Conservation (phyloP, 2,113 vertebrate species). For the human (Homo sapiens) region DNA sequence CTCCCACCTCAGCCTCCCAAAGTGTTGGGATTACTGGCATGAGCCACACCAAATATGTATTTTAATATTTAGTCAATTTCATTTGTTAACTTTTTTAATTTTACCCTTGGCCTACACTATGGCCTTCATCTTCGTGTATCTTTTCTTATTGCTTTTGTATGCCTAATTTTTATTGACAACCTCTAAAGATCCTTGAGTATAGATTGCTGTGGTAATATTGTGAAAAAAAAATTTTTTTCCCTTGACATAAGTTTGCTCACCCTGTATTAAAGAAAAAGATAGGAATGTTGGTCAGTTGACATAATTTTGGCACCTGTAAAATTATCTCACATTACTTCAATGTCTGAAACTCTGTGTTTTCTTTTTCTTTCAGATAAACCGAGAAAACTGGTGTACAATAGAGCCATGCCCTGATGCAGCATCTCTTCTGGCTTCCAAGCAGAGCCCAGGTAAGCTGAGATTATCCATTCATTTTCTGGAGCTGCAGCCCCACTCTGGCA, state of each 20-base stretch:
- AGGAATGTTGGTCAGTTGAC: neutral
- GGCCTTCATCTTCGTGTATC: neutral
- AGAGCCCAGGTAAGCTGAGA: slow-evolving; percentile 77
- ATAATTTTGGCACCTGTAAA: neutral
- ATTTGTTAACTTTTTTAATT: neutral
- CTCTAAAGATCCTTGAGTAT: neutral
- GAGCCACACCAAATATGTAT: neutral
- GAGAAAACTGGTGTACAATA: slow-evolving; percentile 84
- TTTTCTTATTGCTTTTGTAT: neutral
- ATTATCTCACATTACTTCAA: neutral
- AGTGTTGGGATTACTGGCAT: no score
- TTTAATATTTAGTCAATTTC: neutral
- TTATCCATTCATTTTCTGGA: neutral
- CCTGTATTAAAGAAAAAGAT: neutral
- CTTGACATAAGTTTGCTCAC: neutral
- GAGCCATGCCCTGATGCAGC: slow-evolving; percentile 79
- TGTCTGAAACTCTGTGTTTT: neutral
- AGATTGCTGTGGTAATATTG: neutral
- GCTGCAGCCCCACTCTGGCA: neutral
- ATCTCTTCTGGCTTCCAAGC: slow-evolving; percentile 76
- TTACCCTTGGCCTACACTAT: neutral
- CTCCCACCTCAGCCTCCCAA: no score
- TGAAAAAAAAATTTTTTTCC: neutral
- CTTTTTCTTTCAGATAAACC: slow-evolving; percentile 85
- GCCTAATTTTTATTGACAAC: neutral